Base-by-base conservation (phyloP, 2,888 invertebrate species). In the Atrina japonica region DNA sequence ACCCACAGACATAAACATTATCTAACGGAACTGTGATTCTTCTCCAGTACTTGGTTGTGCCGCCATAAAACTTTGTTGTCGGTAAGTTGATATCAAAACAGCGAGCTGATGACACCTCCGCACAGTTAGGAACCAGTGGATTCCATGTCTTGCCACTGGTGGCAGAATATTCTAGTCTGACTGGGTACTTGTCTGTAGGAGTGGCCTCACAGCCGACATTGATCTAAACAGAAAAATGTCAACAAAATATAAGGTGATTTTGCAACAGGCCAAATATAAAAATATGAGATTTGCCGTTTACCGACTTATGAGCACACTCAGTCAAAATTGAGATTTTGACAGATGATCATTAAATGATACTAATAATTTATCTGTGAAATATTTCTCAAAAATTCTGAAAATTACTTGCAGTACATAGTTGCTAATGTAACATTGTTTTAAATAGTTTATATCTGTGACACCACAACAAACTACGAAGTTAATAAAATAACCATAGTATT, bases 201-300 rank as follows among this genome's bases (percentile, higher is more conserved):
- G 83, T 84, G 1, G 86, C 82, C 1, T 87, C 88, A 82, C 91
- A 91, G 5, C 91, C 91, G n/a, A 91, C 89, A 75, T 90, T 90
- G 7, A 91, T 88, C 91, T 91, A 75, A 14, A 75, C 60, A 2
- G 43, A 25, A 21, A 18, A n/a, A 35, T 3, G 41, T 1, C 18
- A n/a, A n/a, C n/a, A n/a, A n/a, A n/a, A n/a, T n/a, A n/a, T n/a
- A n/a, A n/a, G n/a, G n/a, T n/a, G n/a, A n/a, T n/a, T n/a, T n/a
- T n/a, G n/a, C n/a, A n/a, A n/a, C n/a, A n/a, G n/a, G n/a, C n/a
- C n/a, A n/a, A n/a, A n/a, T n/a, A n/a, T n/a, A n/a, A n/a, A n/a
- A n/a, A n/a, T n/a, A n/a, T n/a, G n/a, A n/a, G n/a, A n/a, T n/a
- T n/a, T n/a, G n/a, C n/a, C n/a, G n/a, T n/a, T n/a, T n/a, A n/a